Conservation (phyloP, 1,140 invertebrate species). For the Drosophila obscura region DNA sequence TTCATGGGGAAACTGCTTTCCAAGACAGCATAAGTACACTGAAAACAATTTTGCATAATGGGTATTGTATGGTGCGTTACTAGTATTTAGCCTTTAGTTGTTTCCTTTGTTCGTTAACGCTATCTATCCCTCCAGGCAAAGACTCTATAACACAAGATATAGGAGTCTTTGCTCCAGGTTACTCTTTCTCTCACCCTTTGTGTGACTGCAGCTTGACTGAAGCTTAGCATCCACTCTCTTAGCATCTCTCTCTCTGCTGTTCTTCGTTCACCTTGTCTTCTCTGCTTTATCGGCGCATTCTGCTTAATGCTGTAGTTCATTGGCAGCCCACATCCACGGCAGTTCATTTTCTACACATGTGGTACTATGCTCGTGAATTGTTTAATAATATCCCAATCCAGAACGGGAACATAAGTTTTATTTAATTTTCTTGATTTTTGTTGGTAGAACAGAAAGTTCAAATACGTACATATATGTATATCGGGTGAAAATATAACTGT, state of each 20-base stretch:
- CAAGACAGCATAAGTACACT: no score
- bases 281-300: constrained; percentile 41
- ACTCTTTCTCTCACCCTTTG: neutral
- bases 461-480: neutral
- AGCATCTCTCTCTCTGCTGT: no score
- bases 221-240: constrained; percentile 33
- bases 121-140: neutral
- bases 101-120: no score
- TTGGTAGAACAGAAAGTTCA: neutral
- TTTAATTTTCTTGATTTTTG: constrained; percentile 20
- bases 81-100: no score
- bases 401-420: neutral
- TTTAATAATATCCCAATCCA: neutral
- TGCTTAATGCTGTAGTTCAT: constrained; percentile 23
- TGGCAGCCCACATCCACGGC: constrained; percentile 5
- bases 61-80: no score
- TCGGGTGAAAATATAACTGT: neutral
- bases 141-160: no score
- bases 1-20: no score
- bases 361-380: neutral
- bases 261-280: constrained; percentile 45
- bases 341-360: constrained; percentile 3
- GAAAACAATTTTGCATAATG: no score
- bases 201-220: neutral
- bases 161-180: no score